These are phyloP conservation scores for Xenopus petersii DNA, from an alignment of 2,797 vertebrate species.

Conservation along the genomic window DNA sequence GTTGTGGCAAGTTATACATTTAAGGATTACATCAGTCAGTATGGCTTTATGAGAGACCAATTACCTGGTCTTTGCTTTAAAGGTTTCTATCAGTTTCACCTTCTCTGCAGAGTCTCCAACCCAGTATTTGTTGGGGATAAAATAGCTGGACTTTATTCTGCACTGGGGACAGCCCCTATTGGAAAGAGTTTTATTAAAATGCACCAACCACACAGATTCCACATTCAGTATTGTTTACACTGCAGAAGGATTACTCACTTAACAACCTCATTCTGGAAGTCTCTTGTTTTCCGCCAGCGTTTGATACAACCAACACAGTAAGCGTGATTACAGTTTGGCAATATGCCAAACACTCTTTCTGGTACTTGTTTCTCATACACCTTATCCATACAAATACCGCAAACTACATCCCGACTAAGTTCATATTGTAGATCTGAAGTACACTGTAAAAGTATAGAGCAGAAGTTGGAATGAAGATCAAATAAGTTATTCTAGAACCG, in stretches of 20 bases:
- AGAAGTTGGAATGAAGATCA: no score
- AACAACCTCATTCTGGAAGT: constrained; percentile 68
- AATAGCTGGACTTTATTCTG: constrained; percentile 79
- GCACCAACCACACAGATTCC: no score
- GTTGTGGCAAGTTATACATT: no score
- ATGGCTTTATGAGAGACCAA: no score
- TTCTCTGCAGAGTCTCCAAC: constrained; percentile 74
- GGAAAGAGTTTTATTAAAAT: neutral
- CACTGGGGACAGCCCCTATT: constrained; percentile 79
- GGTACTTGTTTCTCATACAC: constrained; percentile 75
- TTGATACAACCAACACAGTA: constrained; percentile 83
- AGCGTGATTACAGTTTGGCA: constrained; percentile 82
- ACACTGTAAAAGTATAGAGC: neutral
- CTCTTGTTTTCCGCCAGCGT: constrained; percentile 78
- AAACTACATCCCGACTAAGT: constrained; percentile 72
- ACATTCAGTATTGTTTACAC: no score
- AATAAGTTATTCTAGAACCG: no score
- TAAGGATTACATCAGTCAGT: no score
- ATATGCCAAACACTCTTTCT: constrained; percentile 77
- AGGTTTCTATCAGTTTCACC: constrained; percentile 70
- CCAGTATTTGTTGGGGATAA: constrained; percentile 85
- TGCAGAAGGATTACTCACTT: constrained; percentile 66
- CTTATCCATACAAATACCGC: constrained; percentile 90
- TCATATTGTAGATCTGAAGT: constrained; percentile 5
- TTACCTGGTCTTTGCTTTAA: constrained; percentile 82